Conservation (phyloP, 92 coral and sea anemone species). For the Blastomussa wellsi region DNA sequence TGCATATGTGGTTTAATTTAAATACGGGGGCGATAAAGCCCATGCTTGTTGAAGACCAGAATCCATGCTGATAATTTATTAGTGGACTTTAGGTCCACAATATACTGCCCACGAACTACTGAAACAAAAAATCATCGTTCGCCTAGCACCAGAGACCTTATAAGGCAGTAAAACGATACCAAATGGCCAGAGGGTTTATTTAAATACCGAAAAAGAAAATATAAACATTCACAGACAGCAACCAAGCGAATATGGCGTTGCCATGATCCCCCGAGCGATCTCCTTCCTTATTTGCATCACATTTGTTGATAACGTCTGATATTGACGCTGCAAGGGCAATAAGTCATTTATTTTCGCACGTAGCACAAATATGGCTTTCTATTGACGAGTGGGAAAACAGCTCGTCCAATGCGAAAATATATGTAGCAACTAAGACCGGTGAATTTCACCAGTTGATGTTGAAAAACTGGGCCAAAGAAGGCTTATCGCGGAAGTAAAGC, state of each 20-base stretch:
- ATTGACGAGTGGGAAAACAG: background rate
- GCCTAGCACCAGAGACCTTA: background rate
- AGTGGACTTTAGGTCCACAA: no score
- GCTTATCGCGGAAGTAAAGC: background rate
- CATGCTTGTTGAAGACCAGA: no score
- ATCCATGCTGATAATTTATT: background rate
- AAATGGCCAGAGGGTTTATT: background rate
- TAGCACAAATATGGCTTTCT: background rate
- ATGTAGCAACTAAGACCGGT: background rate
- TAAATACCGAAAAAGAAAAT: background rate
- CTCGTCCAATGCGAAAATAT: background rate
- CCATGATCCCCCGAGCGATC: no score
- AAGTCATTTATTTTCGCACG: constrained; percentile 4
- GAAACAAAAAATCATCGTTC: background rate
- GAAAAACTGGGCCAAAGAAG: background rate
- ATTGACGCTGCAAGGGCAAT: background rate
- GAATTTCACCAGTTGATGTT: background rate
- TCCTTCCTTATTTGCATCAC: background rate
- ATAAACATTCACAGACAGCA: background rate
- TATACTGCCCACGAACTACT: background rate
- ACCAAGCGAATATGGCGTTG: background rate
- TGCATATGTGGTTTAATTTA: background rate
- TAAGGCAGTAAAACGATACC: background rate
- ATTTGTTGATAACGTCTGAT: background rate
- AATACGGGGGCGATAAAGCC: no score